Evolutionary conservation across 37 sponge, comb jelly and placozoan genomes (phyloP).

Genomic region (Aphrocallistes beatrix): DNA sequence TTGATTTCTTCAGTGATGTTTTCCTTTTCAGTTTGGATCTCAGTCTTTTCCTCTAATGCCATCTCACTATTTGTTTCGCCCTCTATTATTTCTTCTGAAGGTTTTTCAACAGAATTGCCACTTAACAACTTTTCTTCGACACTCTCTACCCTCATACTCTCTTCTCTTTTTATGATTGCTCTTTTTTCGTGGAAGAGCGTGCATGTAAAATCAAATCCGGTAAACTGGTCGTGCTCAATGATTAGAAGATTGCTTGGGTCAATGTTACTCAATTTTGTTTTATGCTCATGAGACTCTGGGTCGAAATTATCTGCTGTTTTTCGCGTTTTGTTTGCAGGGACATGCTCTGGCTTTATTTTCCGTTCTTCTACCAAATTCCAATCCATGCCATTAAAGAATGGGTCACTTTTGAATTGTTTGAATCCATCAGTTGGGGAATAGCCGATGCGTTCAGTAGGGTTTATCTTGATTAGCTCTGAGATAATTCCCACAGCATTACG

Average conservation of each 20-base stretch:
- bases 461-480: not conserved
- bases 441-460: not conserved
- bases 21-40: too few relatives aligned
- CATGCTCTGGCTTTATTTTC: not conserved
- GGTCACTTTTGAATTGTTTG: not conserved
- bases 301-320: not conserved
- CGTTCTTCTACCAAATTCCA: not conserved
- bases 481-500: not conserved
- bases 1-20: too few relatives aligned
- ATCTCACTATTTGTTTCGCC: too few relatives aligned
- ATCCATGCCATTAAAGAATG: not conserved
- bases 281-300: not conserved
- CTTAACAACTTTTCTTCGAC: not conserved
- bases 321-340: not conserved
- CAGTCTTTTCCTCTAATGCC: too few relatives aligned
- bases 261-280: not conserved
- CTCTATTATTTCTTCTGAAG: not conserved
- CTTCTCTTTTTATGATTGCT: not conserved
- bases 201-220: not conserved
- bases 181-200: not conserved
- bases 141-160: too few relatives aligned
- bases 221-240: constrained; percentile 10
- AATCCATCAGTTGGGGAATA: not conserved
- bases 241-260: not conserved
- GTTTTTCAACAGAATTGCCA: not conserved